Percentiles rank a stretch among this genome's conserved stretches.
Evolutionary conservation across 2,113 vertebrate genomes (phyloP).

Genomic region (Psophia crepitans): DNA sequence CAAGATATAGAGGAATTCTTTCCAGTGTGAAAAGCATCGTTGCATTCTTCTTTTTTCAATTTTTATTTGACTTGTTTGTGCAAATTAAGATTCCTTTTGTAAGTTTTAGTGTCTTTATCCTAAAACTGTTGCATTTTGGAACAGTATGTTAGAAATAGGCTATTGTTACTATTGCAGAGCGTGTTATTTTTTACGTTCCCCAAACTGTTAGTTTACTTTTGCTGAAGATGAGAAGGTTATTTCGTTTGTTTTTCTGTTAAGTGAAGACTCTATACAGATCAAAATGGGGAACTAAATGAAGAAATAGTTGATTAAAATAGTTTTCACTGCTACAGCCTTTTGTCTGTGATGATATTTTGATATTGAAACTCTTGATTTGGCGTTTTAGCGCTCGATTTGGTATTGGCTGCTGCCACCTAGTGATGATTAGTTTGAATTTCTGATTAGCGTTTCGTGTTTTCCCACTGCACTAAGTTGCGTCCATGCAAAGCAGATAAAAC

Average conservation of each 20-base stretch:
- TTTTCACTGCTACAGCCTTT: background rate
- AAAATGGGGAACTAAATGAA: background rate
- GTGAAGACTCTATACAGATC: background rate
- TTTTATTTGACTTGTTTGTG: background rate
- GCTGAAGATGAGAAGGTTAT: background rate
- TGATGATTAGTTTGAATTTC: background rate
- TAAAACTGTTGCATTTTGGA: background rate
- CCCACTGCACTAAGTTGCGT: background rate
- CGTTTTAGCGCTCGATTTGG: constrained; percentile 1
- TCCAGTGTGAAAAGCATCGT: background rate
- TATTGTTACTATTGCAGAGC: background rate
- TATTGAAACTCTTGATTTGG: background rate
- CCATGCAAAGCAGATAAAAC: background rate
- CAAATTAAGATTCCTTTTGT: background rate
- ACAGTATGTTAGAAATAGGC: background rate
- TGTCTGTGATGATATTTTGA: background rate
- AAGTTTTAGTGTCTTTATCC: background rate
- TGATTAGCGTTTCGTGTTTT: background rate
- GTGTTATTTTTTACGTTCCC: background rate
- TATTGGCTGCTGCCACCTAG: constrained; percentile 69
- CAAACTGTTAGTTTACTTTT: background rate
- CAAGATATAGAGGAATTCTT: background rate
- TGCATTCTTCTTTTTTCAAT: background rate
- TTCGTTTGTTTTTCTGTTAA: background rate
- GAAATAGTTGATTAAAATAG: background rate